phyloP scores from a whole-genome alignment of 2,888 invertebrate genomes.

The Charanyca ferruginea region DNA sequence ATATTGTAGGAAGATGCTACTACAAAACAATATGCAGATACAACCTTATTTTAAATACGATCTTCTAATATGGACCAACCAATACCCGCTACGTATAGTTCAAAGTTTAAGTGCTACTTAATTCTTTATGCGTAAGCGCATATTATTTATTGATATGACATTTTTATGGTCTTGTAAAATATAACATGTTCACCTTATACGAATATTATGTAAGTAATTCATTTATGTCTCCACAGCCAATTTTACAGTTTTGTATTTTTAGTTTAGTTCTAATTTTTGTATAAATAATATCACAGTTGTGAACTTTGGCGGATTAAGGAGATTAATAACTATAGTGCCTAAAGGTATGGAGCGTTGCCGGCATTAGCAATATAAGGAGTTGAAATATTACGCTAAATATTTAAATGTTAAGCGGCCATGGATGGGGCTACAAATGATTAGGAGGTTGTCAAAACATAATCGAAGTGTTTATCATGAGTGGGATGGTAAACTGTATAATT shows the following conservation, averaged over 20 bases:
- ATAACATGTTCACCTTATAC: conserved; percentile 42
- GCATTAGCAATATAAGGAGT: conserved; percentile 11
- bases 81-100: conserved; percentile 36
- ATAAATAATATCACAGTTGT: conserved; percentile 30
- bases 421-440: conserved; percentile 6
- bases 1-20: not conserved
- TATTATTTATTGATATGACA: conserved; percentile 49
- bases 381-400: conserved; percentile 32
- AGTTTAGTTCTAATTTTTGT: conserved; percentile 33
- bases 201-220: conserved; percentile 57
- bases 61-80: conserved; percentile 12
- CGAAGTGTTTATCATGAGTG: conserved; percentile 6
- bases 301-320: conserved; percentile 29
- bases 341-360: conserved; percentile 1
- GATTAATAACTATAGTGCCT: conserved; percentile 30
- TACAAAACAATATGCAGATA: conserved; percentile 3
- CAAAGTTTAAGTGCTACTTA: conserved; percentile 56
- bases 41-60: conserved; percentile 13
- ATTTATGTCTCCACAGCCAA: conserved; percentile 43
- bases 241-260: conserved; percentile 32
- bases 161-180: conserved; percentile 59
- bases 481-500: conserved; percentile 1
- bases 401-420: conserved; percentile 2
- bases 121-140: conserved; percentile 34
- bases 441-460: conserved; percentile 30